phyloP scores from a whole-genome alignment of 30 jellyfish, hydroid and myxozoan genomes.

The Pseudorhiza aurosa region DNA sequence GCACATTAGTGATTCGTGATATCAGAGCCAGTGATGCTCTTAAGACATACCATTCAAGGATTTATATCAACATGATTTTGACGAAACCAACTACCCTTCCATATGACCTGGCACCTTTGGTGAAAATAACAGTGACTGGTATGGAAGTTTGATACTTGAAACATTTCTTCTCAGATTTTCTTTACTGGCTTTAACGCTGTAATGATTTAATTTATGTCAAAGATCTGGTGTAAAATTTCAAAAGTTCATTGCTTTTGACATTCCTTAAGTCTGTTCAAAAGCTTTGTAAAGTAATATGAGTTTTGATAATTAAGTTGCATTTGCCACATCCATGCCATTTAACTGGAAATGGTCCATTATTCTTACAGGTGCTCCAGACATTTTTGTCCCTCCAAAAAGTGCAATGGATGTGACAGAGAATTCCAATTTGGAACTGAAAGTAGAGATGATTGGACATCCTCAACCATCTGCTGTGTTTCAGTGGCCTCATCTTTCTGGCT shows the following conservation, averaged over 20 bases:
- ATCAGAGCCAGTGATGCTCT: conserved; percentile 23
- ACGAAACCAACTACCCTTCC: too few relatives aligned
- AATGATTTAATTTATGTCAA: too few relatives aligned
- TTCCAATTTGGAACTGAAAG: neutral
- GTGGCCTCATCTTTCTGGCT: conserved; percentile 22
- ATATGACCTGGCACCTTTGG: too few relatives aligned
- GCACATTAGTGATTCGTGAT: conserved; percentile 25
- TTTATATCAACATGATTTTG: too few relatives aligned
- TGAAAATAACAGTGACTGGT: too few relatives aligned
- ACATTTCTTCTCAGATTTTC: too few relatives aligned
- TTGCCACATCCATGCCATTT: too few relatives aligned
- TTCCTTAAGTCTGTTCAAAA: neutral
- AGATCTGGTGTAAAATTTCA: neutral
- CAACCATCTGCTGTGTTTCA: conserved; percentile 15
- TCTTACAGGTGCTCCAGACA: conserved; percentile 20
- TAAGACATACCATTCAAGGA: too few relatives aligned
- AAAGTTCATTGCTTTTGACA: neutral
- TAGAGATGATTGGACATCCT: conserved; percentile 38
- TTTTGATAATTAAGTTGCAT: neutral
- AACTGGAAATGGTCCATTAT: neutral
- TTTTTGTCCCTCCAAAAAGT: neutral
- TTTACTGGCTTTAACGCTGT: too few relatives aligned
- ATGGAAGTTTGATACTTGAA: too few relatives aligned
- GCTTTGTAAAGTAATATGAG: neutral
- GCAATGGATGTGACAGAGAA: neutral